These are phyloP conservation scores for Mastomys coucha DNA, from an alignment of 2,113 vertebrate species.

Conservation along the genomic window DNA sequence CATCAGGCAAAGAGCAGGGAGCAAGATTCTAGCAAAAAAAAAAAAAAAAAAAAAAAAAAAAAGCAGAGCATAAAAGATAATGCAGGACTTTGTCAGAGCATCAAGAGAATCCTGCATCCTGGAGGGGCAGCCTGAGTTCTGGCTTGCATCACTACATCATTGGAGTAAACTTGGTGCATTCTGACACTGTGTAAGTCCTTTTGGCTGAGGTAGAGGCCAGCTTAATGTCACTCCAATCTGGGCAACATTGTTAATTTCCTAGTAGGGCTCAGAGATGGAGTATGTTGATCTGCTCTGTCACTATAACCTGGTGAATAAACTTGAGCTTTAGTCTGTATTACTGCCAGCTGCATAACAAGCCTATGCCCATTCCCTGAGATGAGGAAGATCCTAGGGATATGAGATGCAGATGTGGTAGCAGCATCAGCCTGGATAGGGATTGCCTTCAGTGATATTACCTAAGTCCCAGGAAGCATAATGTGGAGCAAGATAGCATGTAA, in stretches of 20 bases:
- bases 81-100: background rate
- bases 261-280: background rate
- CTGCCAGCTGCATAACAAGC: background rate
- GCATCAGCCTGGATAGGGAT: background rate
- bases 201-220: background rate
- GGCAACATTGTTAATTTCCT: background rate
- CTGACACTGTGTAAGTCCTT: background rate
- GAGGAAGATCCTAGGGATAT: background rate
- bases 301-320: background rate
- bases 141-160: background rate
- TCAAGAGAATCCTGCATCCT: too few relatives aligned
- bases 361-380: background rate
- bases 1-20: background rate
- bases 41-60: too few relatives aligned
- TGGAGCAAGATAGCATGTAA: background rate
- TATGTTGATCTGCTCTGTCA: background rate
- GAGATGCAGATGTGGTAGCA: background rate
- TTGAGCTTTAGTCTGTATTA: background rate
- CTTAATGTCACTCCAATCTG: too few relatives aligned
- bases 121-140: background rate
- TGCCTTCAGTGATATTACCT: background rate
- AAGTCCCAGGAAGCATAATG: background rate
- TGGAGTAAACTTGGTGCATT: background rate
- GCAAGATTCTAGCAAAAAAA: background rate
- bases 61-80: background rate